Evolutionary conservation across 1,140 invertebrate species (phyloP), one percentile per base, ranked within the genome.

Genomic region (Drosophila kepulauana): DNA sequence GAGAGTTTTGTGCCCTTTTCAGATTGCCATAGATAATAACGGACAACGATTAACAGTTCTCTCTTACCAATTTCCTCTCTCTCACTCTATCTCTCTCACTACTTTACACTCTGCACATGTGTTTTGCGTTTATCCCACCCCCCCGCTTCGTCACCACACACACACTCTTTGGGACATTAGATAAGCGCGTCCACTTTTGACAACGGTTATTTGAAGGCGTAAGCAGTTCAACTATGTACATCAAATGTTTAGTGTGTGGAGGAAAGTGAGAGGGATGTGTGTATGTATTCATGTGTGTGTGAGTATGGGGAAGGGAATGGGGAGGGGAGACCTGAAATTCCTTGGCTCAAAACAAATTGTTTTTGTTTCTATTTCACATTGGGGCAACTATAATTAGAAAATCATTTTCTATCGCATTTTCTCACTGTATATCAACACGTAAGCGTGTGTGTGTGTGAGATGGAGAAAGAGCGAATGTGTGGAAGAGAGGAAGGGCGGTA

Each of bases 381-480:
- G 71, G 71, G 71, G 71, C 71, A 74, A 74, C 71, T 74, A 74
- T 69, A 74, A 74, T 74, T 74, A 74, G 71, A 62, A 69, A 74
- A 74, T 46, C 65, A 67, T 73, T 73, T 73, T 73, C 70, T 72
- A 28, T 20, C 54, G 30, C 56, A 66, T 66, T 72, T 72, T 65
- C 68, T 49, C 69, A 65, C 35, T 52, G 46, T 52, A n/a, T 35
- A 35, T 52, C n/a, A 52, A 20, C 8, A 35, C 10, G 49, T 62
- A 30, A 28, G 59, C 13, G 59, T 35, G 51, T 35, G 15, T 33
- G n/a, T 56, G 25, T 46, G 45, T 68, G 30, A 58, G 13, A 33
- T 5, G 8, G 35, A 38, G 35, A 38, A 38, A 38, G 35, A 38
- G 35, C 7, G 35, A 38, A 10, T 10, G 35, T 10, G 35, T 10